Percentiles rank a stretch among this genome's conserved stretches.
Conservation (phyloP, 2,797 vertebrate genomes). For the Callimico goeldii region DNA sequence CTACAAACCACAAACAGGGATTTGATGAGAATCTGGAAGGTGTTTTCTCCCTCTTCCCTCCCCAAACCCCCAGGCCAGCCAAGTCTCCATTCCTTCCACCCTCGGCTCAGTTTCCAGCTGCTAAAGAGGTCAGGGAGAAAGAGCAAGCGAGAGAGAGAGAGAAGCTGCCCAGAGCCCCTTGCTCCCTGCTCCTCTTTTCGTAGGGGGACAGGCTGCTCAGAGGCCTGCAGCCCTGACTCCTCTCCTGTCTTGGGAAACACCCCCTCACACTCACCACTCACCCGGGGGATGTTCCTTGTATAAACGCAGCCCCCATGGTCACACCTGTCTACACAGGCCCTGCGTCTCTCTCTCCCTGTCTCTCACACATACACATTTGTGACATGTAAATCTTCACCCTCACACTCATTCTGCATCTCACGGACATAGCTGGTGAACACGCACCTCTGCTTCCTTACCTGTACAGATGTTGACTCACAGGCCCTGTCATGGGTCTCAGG, state of each 20-base stretch:
- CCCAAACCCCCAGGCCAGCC: conserved; percentile 76
- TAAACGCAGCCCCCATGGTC: neutral
- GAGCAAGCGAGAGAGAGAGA: neutral
- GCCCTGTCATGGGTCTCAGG: neutral
- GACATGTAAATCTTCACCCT: neutral
- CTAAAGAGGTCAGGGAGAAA: conserved; percentile 68
- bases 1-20: conserved; percentile 75
- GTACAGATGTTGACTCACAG: neutral
- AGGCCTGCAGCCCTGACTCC: neutral
- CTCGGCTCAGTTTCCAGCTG: conserved; percentile 76
- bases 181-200: conserved; percentile 20
- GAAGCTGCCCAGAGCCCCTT: conserved; percentile 55
- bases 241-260: conserved; percentile 19
- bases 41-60: conserved; percentile 75
- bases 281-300: neutral
- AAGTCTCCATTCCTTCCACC: conserved; percentile 79
- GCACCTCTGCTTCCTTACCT: neutral
- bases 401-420: neutral
- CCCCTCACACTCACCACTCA: neutral
- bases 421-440: neutral
- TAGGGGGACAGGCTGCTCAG: neutral
- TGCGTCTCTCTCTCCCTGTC: neutral
- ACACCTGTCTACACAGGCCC: neutral
- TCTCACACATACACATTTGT: neutral
- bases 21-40: conserved; percentile 79